Base-by-base conservation (phyloP, 2,797 vertebrate genomes). In the Onychomys leucogaster region DNA sequence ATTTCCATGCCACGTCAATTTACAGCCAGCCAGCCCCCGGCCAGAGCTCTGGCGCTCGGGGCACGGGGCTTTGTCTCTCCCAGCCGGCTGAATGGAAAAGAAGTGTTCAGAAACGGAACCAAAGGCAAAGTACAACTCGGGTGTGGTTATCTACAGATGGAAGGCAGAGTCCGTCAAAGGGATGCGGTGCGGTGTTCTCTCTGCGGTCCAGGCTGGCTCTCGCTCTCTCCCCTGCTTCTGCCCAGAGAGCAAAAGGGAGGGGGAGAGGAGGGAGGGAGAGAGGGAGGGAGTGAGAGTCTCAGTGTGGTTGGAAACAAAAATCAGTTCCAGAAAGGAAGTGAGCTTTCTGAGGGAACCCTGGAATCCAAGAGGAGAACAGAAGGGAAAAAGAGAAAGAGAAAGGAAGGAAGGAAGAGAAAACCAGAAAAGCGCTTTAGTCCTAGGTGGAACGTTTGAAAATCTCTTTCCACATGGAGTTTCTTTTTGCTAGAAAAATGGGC, bases 1-100 rank as follows among this genome's bases (percentile, higher is more conserved):
- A 98, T 99, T 98, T 98, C 99, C 98, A 98, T 98, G 99, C 99
- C 99, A 99, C 99, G 99, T 99, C 99, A 98, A 98, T 99, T 98
- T 98, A 96, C 98, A 98, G 98, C 98, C 98, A 98, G 98, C 92
- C 91, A 93, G 91, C 98, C 98, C 97, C 98, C 98, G 97, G 98
- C 97, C 98, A 98, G 98, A 95, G 98, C 98, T 98, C 98, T 95
- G 98, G 97, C 86, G 98, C 98, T 98, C 90, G 97, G 98, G 93
- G 98, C 98, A 98, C 97, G 90, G 82, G 34, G 97, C 97, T 98
- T 98, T 99, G 98, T 98, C 98, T 98, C 96, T 98, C 97, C 97
- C 97, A 96, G 98, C 96, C 97, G 98, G 98, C 98, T 94, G 97
- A 77, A 96, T 14, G 97, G 91, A 96, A 91, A 96, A 93, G 97